Evolutionary conservation across 2,888 invertebrate genomes (phyloP), one percentile per base, ranked within the genome.

Genomic region (Luffia ferchaultella): DNA sequence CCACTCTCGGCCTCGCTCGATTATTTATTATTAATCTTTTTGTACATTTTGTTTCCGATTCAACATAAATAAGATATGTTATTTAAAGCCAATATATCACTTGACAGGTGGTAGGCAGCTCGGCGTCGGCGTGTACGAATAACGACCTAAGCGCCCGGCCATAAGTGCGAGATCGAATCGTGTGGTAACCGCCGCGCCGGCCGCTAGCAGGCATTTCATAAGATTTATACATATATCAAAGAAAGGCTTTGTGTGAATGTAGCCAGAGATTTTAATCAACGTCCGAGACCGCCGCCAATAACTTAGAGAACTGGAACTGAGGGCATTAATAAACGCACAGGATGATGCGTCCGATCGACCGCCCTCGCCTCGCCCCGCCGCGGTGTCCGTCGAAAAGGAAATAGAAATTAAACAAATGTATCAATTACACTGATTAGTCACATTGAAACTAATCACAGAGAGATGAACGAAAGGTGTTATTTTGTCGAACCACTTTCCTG

Each of bases 1-100:
- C 79, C 78, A 78, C 79, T 70, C 66, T 58, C 53, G 58, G 60
- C 46, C 50, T 46, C 59, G 57, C 63, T 63, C 73, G 71, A 77
- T 80, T 78, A 78, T 78, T 79, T 78, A 78, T 76, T 76, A 75
- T 76, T 76, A 76, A 50, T 62, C 64, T 74, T 83, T 82, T 83
- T 79, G 70, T 79, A 72, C 76, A 72, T 79, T 84, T 82, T 79
- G 75, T 80, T 80, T 77, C 73, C 71, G 76, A 83, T 82, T 78
- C 82, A 78, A 82, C 83, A 83, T 84, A 83, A 85, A 85, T 85
- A 84, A 85, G 84, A 85, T 82, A 83, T 83, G 83, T 83, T 84
- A 82, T 82, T 83, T 82, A 78, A 79, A 77, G 76, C 70, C 72
- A 76, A 79, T 83, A 83, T 80, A 79, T 83, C 82, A 83, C 83